Conservation (phyloP, 2,113 vertebrate genomes). For the Eolophus roseicapilla region DNA sequence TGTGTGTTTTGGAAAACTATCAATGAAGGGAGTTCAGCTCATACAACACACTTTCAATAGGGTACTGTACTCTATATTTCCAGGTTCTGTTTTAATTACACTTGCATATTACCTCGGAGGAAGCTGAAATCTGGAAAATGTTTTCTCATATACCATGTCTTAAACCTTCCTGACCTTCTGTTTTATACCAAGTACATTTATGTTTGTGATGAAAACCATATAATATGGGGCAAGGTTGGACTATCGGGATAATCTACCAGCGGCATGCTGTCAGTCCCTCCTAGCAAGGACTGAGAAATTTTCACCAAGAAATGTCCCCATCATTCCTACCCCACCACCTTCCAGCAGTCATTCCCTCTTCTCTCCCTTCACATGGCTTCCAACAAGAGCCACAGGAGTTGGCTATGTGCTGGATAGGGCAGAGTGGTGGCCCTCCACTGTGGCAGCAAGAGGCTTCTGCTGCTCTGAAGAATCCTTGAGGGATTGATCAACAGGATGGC, state of each 20-base stretch:
- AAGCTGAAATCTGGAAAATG: slow-evolving; percentile 73
- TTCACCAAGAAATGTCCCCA: neutral
- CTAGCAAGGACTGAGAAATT: neutral
- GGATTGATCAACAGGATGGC: neutral
- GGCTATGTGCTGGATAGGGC: neutral
- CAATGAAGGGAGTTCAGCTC: slow-evolving; percentile 74
- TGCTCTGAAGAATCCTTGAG: neutral
- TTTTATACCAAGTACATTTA: slow-evolving; percentile 66
- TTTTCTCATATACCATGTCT: slow-evolving; percentile 70
- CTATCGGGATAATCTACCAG: neutral
- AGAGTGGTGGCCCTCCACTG: neutral
- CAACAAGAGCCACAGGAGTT: neutral
- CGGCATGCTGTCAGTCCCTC: neutral
- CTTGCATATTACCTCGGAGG: slow-evolving; percentile 71
- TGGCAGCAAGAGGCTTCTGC: neutral
- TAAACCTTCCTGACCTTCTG: slow-evolving; percentile 68
- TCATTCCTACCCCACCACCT: neutral
- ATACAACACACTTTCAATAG: slow-evolving; percentile 72
- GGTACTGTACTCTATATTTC: slow-evolving; percentile 74
- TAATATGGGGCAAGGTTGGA: slow-evolving; percentile 4
- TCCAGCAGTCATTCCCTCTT: neutral
- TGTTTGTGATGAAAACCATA: slow-evolving; percentile 61
- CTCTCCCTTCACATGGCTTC: neutral
- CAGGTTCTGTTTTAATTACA: slow-evolving; percentile 74
- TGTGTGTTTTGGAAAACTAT: slow-evolving; percentile 76